Base-by-base conservation (phyloP, 2,113 vertebrate species). In the Calidris pugnax region DNA sequence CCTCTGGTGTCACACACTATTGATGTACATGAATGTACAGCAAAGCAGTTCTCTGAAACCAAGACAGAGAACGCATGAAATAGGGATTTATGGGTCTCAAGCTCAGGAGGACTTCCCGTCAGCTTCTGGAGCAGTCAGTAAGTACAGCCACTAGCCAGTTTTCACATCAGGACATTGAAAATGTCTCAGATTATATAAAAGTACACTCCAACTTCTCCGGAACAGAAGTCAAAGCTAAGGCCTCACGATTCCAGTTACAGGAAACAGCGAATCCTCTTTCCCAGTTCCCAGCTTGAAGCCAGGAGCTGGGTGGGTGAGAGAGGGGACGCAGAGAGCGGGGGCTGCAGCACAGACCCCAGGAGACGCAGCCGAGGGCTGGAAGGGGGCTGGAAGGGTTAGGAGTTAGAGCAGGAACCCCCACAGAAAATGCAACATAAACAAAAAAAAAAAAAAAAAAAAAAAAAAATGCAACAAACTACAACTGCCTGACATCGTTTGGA, bases 171-270 rank as follows among this genome's bases (percentile, higher is more conserved):
- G 94, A 92, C 57, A 94, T 80, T 80, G 74, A 89, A 93, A 92
- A 93, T 89, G 79, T 85, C 87, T 95, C 85, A 67, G 91, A 89
- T 91, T 68, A 94, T 90, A 93, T 53, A 96, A 94, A 96, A 95
- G 93, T 77, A 71, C 75, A 91, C 90, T 97, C 97, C 95, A 85
- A 96, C 97, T 95, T 98, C 98, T 97, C 94, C 79, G 20, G 92
- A 95, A 87, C 96, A 97, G 93, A 96, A 98, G 97, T 97, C 96
- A 97, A 97, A 96, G 92, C 91, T 98, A 98, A 99, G 98, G 98
- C 98, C 98, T 98, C 98, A 90, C 88, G 95, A 98, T 98, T 98
- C 97, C 96, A 98, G 97, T 97, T 96, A 95, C 60, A 95, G 89
- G 80, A 86, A 96, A 94, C 1, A 94, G 41, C 50, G 55, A 32